phyloP scores from a whole-genome alignment of 2,888 invertebrate species.

The Xanthorhoe spadicearia region DNA sequence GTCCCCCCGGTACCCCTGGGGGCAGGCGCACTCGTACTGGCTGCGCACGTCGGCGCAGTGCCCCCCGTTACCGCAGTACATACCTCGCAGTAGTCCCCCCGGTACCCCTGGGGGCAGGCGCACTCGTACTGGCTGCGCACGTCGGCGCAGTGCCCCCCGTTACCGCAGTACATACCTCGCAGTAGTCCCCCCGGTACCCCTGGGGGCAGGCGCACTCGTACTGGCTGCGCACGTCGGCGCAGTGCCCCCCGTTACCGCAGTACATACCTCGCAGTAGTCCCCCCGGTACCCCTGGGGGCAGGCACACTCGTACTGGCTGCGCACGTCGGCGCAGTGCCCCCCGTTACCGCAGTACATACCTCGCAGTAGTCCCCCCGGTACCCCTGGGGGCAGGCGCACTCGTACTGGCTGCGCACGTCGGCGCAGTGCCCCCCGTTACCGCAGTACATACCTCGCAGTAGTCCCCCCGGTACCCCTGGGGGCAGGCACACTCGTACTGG shows the following conservation, averaged over 20 bases:
- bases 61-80: constrained; percentile 77
- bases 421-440: constrained; percentile 83
- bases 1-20: constrained; percentile 90
- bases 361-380: constrained; percentile 80
- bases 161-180: constrained; percentile 78
- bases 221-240: constrained; percentile 78
- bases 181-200: constrained; percentile 93
- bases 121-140: constrained; percentile 88
- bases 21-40: constrained; percentile 92
- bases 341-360: constrained; percentile 74
- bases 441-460: constrained; percentile 82
- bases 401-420: constrained; percentile 85
- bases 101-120: constrained; percentile 91
- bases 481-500: too few species aligned
- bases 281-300: constrained; percentile 92
- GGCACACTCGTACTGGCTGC: constrained; percentile 88
- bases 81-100: constrained; percentile 90
- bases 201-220: constrained; percentile 92
- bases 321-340: constrained; percentile 77
- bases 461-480: constrained; percentile 45
- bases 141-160: constrained; percentile 82
- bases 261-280: constrained; percentile 87
- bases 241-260: constrained; percentile 81
- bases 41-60: constrained; percentile 76
- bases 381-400: constrained; percentile 86